Base-by-base conservation (phyloP, 1,140 invertebrate species). In the Plodia interpunctella region DNA sequence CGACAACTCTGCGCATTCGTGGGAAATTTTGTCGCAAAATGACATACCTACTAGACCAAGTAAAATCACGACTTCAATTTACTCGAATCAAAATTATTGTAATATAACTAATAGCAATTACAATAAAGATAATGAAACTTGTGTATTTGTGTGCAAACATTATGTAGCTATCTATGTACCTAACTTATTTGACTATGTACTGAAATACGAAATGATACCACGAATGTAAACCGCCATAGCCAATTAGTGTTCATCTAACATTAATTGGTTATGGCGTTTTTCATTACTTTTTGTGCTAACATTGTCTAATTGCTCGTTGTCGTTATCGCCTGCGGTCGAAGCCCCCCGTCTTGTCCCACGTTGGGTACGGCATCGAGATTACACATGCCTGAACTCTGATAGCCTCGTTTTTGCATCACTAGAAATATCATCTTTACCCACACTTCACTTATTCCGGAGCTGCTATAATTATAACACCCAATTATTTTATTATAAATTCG, bases 251-350 rank as follows among this genome's bases (percentile, higher is more conserved):
- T 32, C 30, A 32, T 32, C 30, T 32, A 32, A 21, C 51, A 53
- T 20, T 53, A 55, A 60, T 55, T 60, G 21, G 19, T 15, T 30
- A 44, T 19, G 10, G 49, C 55, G 25, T 57, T 51, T 55, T 49
- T 63, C 35, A 63, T 25, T 57, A 62, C 50, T 60, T 64, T 60
- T 65, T 60, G 54, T 56, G 21, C 51, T 49, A 53, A 58, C 55
- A 60, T 59, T 58, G 57, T 57, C 55, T 60, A 59, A 59, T 54
- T 66, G 55, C 13, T 60, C 61, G 57, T 35, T 55, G 19, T 8
- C 72, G 72, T 79, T 86, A 82, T 82, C 78, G 64, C 62, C 56
- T 70, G 72, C 78, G 80, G 83, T 83, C 83, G 83, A 78, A 87
- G 81, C 80, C 78, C 80, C 83, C 76, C 67, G 68, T 61, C 60